A percentile compares a stretch with the other conserved stretches of the same genome.
These are phyloP conservation scores for Leistus spinibarbis DNA, from an alignment of 2,888 invertebrate species.

Conservation along the genomic window DNA sequence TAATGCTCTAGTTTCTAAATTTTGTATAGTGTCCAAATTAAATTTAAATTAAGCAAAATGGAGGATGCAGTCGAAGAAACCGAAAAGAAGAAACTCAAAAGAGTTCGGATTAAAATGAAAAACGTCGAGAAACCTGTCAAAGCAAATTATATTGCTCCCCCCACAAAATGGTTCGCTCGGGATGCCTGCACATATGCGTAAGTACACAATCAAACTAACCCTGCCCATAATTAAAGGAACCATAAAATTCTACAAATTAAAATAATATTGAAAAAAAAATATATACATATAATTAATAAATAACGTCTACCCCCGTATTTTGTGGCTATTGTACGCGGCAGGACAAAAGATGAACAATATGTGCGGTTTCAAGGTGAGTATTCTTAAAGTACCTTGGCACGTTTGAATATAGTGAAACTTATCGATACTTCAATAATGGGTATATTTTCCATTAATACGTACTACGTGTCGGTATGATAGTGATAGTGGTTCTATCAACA, in stretches of 20 bases:
- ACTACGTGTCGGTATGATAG: neutral
- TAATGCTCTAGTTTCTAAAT: conserved; percentile 20
- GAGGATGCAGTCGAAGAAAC: neutral
- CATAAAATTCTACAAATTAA: neutral
- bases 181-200: neutral
- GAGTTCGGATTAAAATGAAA: neutral
- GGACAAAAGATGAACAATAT: no score
- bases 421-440: neutral
- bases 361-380: neutral
- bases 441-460: neutral
- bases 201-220: neutral
- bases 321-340: no score
- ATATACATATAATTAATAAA: no score
- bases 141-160: neutral
- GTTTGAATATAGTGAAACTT: no score
- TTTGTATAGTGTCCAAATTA: conserved; percentile 5
- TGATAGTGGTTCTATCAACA: neutral
- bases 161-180: neutral
- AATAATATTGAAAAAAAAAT: no score
- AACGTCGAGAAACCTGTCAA: neutral
- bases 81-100: neutral
- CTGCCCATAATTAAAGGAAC: no score
- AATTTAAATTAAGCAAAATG: neutral
- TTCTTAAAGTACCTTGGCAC: neutral
- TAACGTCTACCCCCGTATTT: no score